phyloP scores from a whole-genome alignment of 1,140 invertebrate genomes.

The Euwallacea similis region DNA sequence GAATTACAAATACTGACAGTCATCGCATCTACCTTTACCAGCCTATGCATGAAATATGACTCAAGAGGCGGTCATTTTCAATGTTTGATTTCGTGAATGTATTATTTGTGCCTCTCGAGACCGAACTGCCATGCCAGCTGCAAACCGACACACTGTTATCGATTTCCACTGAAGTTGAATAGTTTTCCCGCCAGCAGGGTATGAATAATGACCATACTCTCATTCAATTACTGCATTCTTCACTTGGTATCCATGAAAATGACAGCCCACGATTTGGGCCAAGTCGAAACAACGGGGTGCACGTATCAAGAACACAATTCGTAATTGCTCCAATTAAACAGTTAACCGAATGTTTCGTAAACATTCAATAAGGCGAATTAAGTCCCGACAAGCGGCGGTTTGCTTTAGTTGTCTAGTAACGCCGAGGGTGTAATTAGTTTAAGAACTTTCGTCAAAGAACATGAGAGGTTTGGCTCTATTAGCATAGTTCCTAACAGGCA shows the following conservation, averaged over 20 bases:
- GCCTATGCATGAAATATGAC: slow-evolving; percentile 6
- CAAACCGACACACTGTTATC: slow-evolving; percentile 6
- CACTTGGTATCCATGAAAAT: background rate
- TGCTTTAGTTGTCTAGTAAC: background rate
- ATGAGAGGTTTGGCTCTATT: background rate
- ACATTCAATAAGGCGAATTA: slow-evolving; percentile 3
- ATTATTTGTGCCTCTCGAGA: slow-evolving; percentile 8
- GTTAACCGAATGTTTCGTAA: slow-evolving; percentile 1
- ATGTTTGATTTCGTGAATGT: slow-evolving; percentile 11
- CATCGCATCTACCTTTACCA: background rate
- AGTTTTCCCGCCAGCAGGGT: background rate
- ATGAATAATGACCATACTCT: background rate
- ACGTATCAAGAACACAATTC: slow-evolving; percentile 1
- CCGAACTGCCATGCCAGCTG: background rate
- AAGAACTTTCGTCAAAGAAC: background rate
- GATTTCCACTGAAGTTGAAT: slow-evolving; percentile 10
- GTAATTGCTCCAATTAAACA: background rate
- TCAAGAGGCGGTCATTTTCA: background rate
- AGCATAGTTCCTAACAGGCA: background rate
- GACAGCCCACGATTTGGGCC: background rate
- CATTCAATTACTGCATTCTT: background rate
- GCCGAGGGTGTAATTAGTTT: background rate
- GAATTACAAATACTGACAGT: background rate
- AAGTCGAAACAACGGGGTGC: background rate
- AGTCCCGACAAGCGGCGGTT: background rate